Evolutionary conservation across 2,113 vertebrate genomes (phyloP), one percentile per base, ranked within the genome.

Genomic region (Rattus rattus): DNA sequence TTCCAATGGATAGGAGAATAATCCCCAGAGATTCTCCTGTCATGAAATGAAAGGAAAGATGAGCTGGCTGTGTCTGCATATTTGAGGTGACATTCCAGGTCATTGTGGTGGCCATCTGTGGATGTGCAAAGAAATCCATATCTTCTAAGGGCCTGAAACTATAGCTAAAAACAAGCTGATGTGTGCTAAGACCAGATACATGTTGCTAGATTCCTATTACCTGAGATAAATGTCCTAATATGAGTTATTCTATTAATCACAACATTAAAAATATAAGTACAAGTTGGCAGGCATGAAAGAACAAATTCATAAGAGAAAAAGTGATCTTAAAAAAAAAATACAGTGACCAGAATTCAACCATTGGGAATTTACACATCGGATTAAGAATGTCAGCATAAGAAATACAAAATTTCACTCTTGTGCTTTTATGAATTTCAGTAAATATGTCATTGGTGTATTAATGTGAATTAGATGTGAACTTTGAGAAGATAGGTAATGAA

Each of bases 1-100:
- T 75, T 89, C 97, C 94, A 94, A 97, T 73, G 33, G 96, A 98
- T 97, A 96, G 92, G 22, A 98, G 97, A 99, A 98, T 97, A 98
- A 95, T 97, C 96, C 94, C 98, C 88, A 98, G 98, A 98, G 98
- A 98, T 98, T 98, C 98, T 98, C 98, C 94, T 98, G 97, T 98
- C 97, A 98, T 98, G 98, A 98, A 98, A 98, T 98, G 99, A 99
- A 98, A 99, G 98, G 98, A 98, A 98, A 94, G 98, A 98, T 98
- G 98, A 98, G 97, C 98, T 98, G 98, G 95, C 94, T 97, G 97
- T 59, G 98, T 98, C 98, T 99, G 98, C 98, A 97, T 97, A 98
- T 98, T 98, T 98, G 97, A 98, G 96, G 97, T 97, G 98, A 98
- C 97, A 95, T 92, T 97, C 96, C 89, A 98, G 92, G 94, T 98